Conservation (phyloP, 2,113 vertebrate species). For the Mastomys coucha region DNA sequence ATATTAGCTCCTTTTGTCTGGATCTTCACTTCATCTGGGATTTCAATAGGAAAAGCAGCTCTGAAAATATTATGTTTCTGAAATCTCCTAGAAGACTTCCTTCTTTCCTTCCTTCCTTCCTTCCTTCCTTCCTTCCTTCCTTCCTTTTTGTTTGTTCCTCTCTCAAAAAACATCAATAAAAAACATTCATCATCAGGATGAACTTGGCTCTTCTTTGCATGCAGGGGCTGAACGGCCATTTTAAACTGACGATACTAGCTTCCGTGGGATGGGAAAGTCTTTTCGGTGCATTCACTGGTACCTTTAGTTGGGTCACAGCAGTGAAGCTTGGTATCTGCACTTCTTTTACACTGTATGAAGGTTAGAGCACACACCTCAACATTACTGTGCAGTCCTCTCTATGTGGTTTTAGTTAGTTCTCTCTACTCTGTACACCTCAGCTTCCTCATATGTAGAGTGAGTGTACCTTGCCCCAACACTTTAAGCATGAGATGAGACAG, state of each 20-base stretch:
- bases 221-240: background rate
- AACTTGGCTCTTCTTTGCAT: slow-evolving; percentile 10
- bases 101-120: background rate
- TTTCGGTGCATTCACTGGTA: background rate
- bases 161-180: background rate
- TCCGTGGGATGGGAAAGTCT: background rate
- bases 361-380: rapidly evolving
- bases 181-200: background rate
- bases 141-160: background rate
- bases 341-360: background rate
- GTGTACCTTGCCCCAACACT: background rate
- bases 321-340: background rate
- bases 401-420: background rate
- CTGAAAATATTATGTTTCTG: background rate
- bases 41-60: slow-evolving; percentile 64
- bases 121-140: no score
- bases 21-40: slow-evolving; percentile 15
- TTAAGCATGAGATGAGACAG: background rate
- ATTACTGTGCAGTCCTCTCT: background rate
- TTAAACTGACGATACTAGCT: slow-evolving; percentile 4
- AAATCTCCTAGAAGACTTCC: background rate
- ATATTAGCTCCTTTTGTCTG: slow-evolving; percentile 34
- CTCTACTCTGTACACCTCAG: background rate
- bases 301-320: background rate
- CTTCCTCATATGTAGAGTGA: background rate